phyloP scores from a whole-genome alignment of 1,140 invertebrate species.

The Eubasilissa regina region DNA sequence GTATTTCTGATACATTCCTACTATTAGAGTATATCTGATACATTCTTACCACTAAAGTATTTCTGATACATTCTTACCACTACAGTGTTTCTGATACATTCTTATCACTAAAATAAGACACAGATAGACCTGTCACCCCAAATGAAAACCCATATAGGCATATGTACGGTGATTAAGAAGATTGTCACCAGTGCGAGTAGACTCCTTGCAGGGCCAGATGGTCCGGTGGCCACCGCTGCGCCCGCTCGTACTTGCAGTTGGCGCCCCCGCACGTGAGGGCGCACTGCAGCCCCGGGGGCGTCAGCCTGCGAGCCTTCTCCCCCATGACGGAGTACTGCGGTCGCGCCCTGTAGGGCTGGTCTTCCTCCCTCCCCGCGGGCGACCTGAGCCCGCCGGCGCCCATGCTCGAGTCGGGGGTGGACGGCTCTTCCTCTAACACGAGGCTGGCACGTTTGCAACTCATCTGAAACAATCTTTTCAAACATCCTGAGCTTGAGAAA shows the following conservation, averaged over 20 bases:
- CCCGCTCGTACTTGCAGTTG: conserved; percentile 86
- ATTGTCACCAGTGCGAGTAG: conserved; percentile 85
- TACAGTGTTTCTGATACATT: no score
- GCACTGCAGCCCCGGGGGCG: conserved; percentile 81
- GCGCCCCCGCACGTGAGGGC: conserved; percentile 87
- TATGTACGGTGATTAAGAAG: neutral
- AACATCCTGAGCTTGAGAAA: neutral
- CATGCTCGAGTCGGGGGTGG: conserved; percentile 53
- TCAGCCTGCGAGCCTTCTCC: conserved; percentile 65
- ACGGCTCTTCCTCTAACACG: conserved; percentile 64
- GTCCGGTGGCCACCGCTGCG: conserved; percentile 76
- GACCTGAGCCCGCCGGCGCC: conserved; percentile 4
- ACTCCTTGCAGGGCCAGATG: conserved; percentile 84
- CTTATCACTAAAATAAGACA: no score
- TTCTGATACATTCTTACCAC: no score
- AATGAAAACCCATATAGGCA: no score
- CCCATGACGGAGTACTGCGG: conserved; percentile 66
- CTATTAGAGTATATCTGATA: no score
- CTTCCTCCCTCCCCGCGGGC: conserved; percentile 17
- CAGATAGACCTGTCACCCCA: no score
- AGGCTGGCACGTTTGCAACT: conserved; percentile 58
- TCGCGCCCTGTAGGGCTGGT: conserved; percentile 42
- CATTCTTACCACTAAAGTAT: no score
- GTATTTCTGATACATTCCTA: no score
- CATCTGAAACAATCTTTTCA: conserved; percentile 15